These are phyloP conservation scores for Siniperca obscura DNA, from an alignment of 2,797 vertebrate genomes.

Conservation along the genomic window DNA sequence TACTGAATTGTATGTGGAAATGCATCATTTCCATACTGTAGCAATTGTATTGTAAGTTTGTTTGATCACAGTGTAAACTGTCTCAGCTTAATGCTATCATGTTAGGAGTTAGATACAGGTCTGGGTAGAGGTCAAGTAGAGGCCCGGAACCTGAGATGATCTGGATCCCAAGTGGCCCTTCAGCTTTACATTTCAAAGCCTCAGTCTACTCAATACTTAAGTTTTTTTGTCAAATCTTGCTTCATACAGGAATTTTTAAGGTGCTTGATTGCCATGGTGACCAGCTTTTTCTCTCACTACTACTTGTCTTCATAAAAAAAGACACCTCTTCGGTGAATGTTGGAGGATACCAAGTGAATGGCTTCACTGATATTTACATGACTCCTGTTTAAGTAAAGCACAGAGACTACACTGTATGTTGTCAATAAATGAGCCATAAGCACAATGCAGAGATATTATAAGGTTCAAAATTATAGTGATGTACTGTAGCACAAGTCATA, in stretches of 20 bases:
- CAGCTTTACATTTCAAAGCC: conserved; percentile 19
- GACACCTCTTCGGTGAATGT: not conserved
- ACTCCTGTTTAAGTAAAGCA: conserved; percentile 16
- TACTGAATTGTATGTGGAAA: conserved; percentile 39
- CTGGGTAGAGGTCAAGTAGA: conserved; percentile 33
- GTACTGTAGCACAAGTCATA: conserved; percentile 23
- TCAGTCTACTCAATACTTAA: not conserved
- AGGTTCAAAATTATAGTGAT: conserved; percentile 15
- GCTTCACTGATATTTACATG: conserved; percentile 10
- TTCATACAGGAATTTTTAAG: conserved; percentile 21
- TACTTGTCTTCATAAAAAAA: conserved; percentile 20
- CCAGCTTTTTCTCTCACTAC: conserved; percentile 21
- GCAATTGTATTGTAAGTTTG: conserved; percentile 31
- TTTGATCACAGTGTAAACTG: conserved; percentile 26
- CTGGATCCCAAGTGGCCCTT: conserved; percentile 21
- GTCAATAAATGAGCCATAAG: conserved; percentile 30
- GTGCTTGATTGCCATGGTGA: conserved; percentile 19
- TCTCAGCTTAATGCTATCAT: conserved; percentile 2
- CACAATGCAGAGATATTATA: conserved; percentile 17
- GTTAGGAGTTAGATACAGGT: conserved; percentile 12
- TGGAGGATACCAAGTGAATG: not conserved
- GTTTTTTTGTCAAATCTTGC: conserved; percentile 25
- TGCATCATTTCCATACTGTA: conserved; percentile 51
- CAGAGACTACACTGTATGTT: conserved; percentile 19
- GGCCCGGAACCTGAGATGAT: conserved; percentile 50